Percentiles rank a stretch among this genome's conserved stretches.
Conservation (phyloP, 2,113 vertebrate genomes). For the Grus americana region DNA sequence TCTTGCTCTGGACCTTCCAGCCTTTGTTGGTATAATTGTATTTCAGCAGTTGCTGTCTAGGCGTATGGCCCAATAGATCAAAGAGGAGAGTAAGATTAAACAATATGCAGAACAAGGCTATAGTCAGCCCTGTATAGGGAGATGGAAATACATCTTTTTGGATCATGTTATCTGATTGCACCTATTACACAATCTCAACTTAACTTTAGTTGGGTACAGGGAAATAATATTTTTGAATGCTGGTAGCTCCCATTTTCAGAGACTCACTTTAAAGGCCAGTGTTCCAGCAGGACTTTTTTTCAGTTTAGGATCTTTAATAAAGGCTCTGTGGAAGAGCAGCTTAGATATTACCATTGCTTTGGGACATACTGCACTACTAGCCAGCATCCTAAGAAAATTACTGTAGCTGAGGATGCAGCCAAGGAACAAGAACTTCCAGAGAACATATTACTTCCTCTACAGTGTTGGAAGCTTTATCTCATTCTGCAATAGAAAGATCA, state of each 20-base stretch:
- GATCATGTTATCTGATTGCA: neutral
- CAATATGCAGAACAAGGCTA: neutral
- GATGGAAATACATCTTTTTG: neutral
- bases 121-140: neutral
- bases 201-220: neutral
- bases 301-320: neutral
- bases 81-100: neutral
- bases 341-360: neutral
- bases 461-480: neutral
- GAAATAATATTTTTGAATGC: neutral
- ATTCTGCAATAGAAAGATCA: neutral
- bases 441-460: rapidly evolving
- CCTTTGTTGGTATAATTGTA: neutral
- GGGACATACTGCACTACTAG: neutral
- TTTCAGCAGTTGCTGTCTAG: neutral
- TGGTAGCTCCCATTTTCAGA: neutral
- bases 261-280: neutral
- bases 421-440: neutral
- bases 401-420: neutral
- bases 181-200: neutral
- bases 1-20: neutral
- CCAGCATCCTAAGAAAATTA: neutral
- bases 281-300: neutral
- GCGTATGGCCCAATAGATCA: neutral
- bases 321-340: neutral